phyloP scores from a whole-genome alignment of 1,140 invertebrate genomes.

The Drosophila lini region DNA sequence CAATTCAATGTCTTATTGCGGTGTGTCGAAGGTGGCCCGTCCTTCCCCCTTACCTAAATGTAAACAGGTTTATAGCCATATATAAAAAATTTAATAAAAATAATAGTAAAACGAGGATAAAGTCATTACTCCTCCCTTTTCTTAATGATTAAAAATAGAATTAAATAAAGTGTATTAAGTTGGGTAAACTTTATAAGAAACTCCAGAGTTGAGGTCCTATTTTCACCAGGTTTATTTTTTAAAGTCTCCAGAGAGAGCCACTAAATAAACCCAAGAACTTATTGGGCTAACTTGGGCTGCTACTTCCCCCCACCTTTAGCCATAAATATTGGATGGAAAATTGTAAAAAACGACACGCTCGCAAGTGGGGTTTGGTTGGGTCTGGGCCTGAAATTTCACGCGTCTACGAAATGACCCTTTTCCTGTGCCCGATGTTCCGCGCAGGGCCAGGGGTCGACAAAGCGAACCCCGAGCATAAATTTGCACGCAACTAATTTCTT shows the following conservation, averaged over 20 bases:
- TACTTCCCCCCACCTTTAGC: not conserved
- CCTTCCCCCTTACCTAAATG: not conserved
- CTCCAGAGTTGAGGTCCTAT: not conserved
- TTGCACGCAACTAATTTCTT: constrained; percentile 83
- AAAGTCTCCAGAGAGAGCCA: constrained; percentile 12
- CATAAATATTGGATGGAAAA: constrained; percentile 49
- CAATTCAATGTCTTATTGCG: constrained; percentile 53
- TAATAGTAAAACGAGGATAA: not conserved
- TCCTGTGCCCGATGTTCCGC: constrained; percentile 53
- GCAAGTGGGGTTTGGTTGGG: constrained; percentile 22
- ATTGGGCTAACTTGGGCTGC: constrained; percentile 2
- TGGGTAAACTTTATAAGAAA: not conserved
- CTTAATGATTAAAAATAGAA: too few relatives aligned
- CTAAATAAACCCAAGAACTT: constrained; percentile 19
- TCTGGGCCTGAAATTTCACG: constrained; percentile 71
- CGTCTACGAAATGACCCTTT: constrained; percentile 78
- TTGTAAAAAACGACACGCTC: constrained; percentile 30
- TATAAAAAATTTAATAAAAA: not conserved
- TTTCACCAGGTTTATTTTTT: not conserved
- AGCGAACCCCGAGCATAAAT: constrained; percentile 71
- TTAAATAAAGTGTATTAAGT: not conserved
- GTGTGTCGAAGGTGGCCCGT: not conserved
- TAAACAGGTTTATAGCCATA: not conserved
- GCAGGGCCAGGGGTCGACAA: constrained; percentile 13
- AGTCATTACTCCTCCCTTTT: not conserved